Evolutionary conservation across 64 coral and sea anemone genomes (phyloP).

Genomic region (Acropora tenuis): DNA sequence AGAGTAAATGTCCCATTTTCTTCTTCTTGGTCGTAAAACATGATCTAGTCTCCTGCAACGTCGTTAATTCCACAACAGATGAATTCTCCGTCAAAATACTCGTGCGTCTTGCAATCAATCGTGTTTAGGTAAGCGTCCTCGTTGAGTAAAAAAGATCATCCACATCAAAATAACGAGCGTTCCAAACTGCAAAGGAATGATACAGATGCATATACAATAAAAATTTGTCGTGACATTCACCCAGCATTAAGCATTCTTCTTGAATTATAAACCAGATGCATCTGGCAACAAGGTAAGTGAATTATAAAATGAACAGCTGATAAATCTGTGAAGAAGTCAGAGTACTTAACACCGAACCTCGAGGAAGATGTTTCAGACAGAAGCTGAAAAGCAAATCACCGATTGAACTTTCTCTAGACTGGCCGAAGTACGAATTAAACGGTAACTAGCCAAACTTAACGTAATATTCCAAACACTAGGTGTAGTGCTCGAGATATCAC

Average conservation of each 20-base stretch:
- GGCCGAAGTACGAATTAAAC: neutral
- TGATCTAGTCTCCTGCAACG: slow-evolving; percentile 1
- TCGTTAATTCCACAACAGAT: slow-evolving; percentile 4
- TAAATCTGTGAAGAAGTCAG: neutral
- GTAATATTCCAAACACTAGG: slow-evolving; percentile 46
- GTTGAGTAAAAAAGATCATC: neutral
- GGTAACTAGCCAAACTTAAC: neutral
- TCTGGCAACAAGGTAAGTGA: neutral
- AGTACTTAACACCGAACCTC: neutral
- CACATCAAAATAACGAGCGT: slow-evolving; percentile 7
- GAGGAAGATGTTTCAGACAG: neutral
- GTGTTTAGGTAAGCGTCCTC: neutral
- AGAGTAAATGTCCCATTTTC: slow-evolving; percentile 74
- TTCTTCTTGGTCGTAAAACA: slow-evolving; percentile 49
- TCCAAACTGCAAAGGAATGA: slow-evolving; percentile 15
- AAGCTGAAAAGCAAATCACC: neutral
- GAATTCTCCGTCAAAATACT: neutral
- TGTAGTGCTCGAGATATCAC: slow-evolving; percentile 54
- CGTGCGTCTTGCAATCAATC: neutral
- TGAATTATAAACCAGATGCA: slow-evolving; percentile 32
- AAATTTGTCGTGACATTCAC: slow-evolving; percentile 11
- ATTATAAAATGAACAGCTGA: slow-evolving; percentile 14
- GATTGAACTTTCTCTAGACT: neutral
- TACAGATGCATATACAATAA: slow-evolving; percentile 18
- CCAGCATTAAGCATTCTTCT: neutral